A percentile compares a stretch with the other conserved stretches of the same genome.
phyloP scores from a whole-genome alignment of 2,113 vertebrate species.

The Plotosus lineatus region DNA sequence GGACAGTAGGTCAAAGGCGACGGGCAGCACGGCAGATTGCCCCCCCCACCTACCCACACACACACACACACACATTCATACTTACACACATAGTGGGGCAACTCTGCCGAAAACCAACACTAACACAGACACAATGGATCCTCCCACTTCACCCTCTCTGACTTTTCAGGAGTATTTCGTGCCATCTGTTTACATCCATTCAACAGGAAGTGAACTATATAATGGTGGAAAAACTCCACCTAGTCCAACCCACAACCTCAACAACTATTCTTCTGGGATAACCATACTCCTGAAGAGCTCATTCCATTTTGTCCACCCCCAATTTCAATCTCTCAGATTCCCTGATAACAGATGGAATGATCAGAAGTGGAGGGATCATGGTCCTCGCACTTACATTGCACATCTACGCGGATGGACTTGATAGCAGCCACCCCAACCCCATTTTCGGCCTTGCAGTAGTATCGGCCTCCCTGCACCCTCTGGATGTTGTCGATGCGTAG shows the following conservation, averaged over 20 bases:
- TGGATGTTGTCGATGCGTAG: constrained; percentile 90
- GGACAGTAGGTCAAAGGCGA: constrained; percentile 74
- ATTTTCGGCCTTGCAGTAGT: constrained; percentile 99
- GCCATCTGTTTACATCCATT: background rate
- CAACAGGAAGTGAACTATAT: background rate
- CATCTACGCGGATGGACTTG: constrained; percentile 99
- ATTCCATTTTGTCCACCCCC: constrained; percentile 54
- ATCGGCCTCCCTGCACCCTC: constrained; percentile 93
- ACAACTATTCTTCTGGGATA: background rate
- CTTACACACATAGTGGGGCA: constrained; percentile 61
- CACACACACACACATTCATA: constrained; percentile 57
- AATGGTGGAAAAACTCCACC: background rate
- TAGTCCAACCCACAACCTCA: background rate
- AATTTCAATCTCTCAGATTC: constrained; percentile 39
- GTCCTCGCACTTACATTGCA: constrained; percentile 92
- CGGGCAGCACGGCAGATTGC: constrained; percentile 67
- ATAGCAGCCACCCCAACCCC: constrained; percentile 97
- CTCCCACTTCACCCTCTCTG: constrained; percentile 63
- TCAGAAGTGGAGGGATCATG: constrained; percentile 51
- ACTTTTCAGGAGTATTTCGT: constrained; percentile 56
- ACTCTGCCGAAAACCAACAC: constrained; percentile 68
- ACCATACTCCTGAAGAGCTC: constrained; percentile 72
- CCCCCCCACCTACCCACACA: constrained; percentile 65
- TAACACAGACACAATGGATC: constrained; percentile 51
- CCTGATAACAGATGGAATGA: constrained; percentile 40